phyloP scores from a whole-genome alignment of 2,113 vertebrate genomes.

The Vulpes lagopus region DNA sequence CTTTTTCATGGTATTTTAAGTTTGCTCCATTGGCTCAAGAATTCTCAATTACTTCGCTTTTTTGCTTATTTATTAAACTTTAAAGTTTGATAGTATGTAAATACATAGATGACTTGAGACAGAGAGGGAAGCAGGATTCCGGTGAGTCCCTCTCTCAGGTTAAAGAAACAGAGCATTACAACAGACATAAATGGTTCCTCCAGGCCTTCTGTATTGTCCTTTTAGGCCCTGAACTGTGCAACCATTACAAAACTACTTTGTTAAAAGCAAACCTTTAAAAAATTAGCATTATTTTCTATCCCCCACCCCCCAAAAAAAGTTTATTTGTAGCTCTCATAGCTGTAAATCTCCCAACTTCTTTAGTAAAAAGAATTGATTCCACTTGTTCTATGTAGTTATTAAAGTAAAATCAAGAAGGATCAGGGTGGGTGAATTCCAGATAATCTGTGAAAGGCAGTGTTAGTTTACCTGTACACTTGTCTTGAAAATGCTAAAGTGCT shows the following conservation, averaged over 20 bases:
- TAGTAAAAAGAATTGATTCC: constrained; percentile 41
- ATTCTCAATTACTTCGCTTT: background rate
- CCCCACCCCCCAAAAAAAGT: background rate
- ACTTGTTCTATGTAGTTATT: constrained; percentile 45
- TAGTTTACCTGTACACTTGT: constrained; percentile 26
- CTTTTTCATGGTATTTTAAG: background rate
- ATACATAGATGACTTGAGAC: background rate
- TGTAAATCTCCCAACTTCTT: background rate
- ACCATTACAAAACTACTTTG: background rate
- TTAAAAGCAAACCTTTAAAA: background rate
- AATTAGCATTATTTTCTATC: background rate
- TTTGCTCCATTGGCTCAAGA: background rate
- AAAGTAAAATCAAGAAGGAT: constrained; percentile 2
- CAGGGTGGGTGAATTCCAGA: background rate
- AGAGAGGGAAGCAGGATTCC: background rate
- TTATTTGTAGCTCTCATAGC: background rate
- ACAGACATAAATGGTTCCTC: no score
- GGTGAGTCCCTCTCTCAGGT: background rate
- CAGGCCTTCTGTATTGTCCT: fast-evolving
- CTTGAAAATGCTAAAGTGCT: constrained; percentile 61
- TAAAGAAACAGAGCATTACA: background rate
- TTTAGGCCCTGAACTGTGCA: background rate
- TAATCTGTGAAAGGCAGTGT: constrained; percentile 14
- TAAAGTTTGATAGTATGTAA: background rate
- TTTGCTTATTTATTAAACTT: background rate